phyloP scores from a whole-genome alignment of 1,140 invertebrate genomes.

The Aricia agestis region DNA sequence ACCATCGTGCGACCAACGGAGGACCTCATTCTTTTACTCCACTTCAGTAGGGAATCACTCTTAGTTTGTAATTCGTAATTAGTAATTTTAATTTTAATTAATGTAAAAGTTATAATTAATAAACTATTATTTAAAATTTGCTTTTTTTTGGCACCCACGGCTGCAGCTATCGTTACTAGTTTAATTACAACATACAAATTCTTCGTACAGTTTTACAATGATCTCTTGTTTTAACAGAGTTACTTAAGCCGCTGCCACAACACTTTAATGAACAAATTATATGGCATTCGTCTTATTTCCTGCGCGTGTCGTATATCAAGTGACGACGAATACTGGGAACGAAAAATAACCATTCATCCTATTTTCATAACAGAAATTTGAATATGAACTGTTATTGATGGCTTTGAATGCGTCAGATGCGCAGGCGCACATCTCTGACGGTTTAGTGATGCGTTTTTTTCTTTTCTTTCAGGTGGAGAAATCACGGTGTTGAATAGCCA shows the following conservation, averaged over 20 bases:
- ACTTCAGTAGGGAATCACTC: too few species aligned
- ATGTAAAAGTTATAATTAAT: too few species aligned
- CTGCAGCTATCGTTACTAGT: too few species aligned
- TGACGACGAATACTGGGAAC: conserved; percentile 16
- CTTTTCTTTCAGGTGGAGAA: conserved; percentile 46
- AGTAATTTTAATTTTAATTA: too few species aligned
- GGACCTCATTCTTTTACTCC: too few species aligned
- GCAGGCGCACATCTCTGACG: conserved; percentile 66
- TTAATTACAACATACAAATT: too few species aligned
- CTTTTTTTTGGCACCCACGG: too few species aligned
- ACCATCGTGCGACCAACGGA: too few species aligned
- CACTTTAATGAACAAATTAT: conserved; percentile 4
- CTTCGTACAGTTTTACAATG: too few species aligned
- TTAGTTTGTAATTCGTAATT: too few species aligned
- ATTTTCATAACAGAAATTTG: conserved; percentile 66
- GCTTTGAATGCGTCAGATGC: conserved; percentile 70
- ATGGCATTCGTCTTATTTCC: conserved; percentile 44
- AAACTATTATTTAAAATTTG: too few species aligned
- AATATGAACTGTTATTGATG: conserved; percentile 57
- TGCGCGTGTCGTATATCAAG: conserved; percentile 34
- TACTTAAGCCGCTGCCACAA: conserved; percentile 5
- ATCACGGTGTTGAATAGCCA: conserved; percentile 68
- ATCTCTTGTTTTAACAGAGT: too few species aligned
- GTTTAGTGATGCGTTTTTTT: conserved; percentile 68
- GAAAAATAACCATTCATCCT: conserved; percentile 36